Evolutionary conservation across 2,797 vertebrate species (phyloP), one percentile per base, ranked within the genome.

Genomic region (Cuniculus paca): DNA sequence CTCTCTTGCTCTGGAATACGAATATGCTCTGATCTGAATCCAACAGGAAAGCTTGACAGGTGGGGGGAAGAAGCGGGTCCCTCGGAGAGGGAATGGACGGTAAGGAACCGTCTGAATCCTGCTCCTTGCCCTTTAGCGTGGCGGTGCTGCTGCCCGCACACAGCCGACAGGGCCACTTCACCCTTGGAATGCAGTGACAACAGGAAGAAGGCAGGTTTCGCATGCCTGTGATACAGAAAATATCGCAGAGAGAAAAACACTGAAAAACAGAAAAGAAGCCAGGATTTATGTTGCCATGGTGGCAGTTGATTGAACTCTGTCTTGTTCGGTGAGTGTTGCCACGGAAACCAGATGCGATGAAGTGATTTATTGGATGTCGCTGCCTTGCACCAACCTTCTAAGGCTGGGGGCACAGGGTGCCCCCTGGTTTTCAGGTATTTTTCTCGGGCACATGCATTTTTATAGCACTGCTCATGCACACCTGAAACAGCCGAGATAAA

Each of bases 321-420:
- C 39, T 95, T 85, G 72, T 83, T 6, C 14, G 90, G 39, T 0
- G 0, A 26, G 39, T 61, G 80, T 82, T 82, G 80, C 80, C 42
- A 9, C 31, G 72, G 95, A 50, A 97, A 95, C 96, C 78, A 95
- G 94, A 89, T n/a, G 20, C 36, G 91, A 88, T 97, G 79, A 88
- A 91, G n/a, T 63, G 42, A 65, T 88, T 88, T 91, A 65, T 24
- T 92, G 74, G 50, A 82, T 2, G 8, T 77, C 11, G 79, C 6
- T 79, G 92, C 54, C 54, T 28, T 14, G 19, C 12, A 34, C 74
- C 34, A 20, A 89, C 45, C 39, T 54, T 94, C 63, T 6, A 0
- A 93, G 83, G 84, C 42, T n/a, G 36, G 72, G 54, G 31, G 72
- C 79, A 74, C 42, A 0, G 1, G 1, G 56, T 68, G 20, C 50